Evolutionary conservation across 2,888 invertebrate genomes (phyloP).

Genomic region (Drosophila demipolita): DNA sequence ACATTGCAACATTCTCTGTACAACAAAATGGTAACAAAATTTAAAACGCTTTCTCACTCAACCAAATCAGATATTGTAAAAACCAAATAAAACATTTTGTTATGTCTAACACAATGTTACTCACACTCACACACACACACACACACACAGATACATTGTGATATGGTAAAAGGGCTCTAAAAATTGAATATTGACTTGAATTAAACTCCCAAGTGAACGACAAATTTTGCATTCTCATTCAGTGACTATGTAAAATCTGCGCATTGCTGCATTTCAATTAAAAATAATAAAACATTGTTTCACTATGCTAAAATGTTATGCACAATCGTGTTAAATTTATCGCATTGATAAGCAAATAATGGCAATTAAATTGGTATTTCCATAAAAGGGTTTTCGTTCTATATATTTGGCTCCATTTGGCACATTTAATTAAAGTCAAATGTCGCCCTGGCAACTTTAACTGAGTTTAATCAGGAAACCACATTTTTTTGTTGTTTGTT

Average conservation of each 20-base stretch:
- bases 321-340: not conserved
- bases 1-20: constrained; percentile 8
- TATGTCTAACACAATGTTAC: not conserved
- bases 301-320: not conserved
- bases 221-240: not conserved
- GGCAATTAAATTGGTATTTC: not conserved
- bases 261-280: constrained; percentile 3
- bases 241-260: not conserved
- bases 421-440: constrained; percentile 14
- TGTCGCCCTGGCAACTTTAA: constrained; percentile 34
- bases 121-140: not conserved
- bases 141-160: not conserved
- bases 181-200: not conserved
- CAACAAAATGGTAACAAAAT: not conserved
- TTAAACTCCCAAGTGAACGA: not conserved
- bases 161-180: not conserved
- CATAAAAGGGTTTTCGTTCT: not conserved
- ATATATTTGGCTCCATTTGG: constrained; percentile 1
- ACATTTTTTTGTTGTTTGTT: constrained; percentile 3
- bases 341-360: not conserved
- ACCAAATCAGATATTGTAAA: constrained; percentile 12
- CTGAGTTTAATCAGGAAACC: constrained; percentile 11
- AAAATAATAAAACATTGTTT: not conserved
- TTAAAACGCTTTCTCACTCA: constrained; percentile 11
- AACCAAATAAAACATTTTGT: constrained; percentile 9